Percentiles rank a stretch among this genome's conserved stretches.
Evolutionary conservation across 30 jellyfish, hydroid and myxozoan species (phyloP).

Genomic region (Euphysa ruthae): DNA sequence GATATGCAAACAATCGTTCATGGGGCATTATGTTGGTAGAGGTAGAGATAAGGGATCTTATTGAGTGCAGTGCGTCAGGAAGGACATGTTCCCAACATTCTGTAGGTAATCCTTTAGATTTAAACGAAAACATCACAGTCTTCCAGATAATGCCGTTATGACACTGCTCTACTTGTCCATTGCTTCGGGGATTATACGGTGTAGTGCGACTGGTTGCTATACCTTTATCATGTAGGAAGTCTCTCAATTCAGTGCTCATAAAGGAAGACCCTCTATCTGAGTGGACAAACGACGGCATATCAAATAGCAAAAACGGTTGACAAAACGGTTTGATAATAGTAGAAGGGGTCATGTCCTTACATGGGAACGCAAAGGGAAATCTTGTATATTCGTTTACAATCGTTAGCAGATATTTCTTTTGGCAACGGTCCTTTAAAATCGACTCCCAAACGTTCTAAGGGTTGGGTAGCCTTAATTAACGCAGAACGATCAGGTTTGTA

Average conservation of each 20-base stretch:
- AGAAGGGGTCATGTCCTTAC: constrained; percentile 23
- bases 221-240: constrained; percentile 5
- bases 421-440: constrained; percentile 65
- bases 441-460: constrained; percentile 21
- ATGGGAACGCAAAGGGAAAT: constrained; percentile 53
- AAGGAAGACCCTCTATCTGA: constrained; percentile 58
- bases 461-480: too few relatives aligned
- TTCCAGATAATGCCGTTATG: constrained; percentile 48
- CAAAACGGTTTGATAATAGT: constrained; percentile 35
- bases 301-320: constrained; percentile 34
- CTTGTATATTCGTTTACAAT: constrained; percentile 54
- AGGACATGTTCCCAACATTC: constrained; percentile 41
- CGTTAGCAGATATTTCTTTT: constrained; percentile 31
- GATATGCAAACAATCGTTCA: too few relatives aligned
- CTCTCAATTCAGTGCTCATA: constrained; percentile 8
- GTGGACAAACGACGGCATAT: constrained; percentile 49
- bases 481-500: not conserved
- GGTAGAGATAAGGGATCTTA: too few relatives aligned
- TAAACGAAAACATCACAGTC: constrained; percentile 34
- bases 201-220: constrained; percentile 47
- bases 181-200: constrained; percentile 13
- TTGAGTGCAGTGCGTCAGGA: constrained; percentile 68
- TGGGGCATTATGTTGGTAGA: too few relatives aligned
- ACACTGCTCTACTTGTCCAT: constrained; percentile 17
- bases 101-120: constrained; percentile 26